Percentiles rank a stretch among this genome's conserved stretches.
phyloP scores from a whole-genome alignment of 1,140 invertebrate genomes.

The Caligus rogercresseyi region DNA sequence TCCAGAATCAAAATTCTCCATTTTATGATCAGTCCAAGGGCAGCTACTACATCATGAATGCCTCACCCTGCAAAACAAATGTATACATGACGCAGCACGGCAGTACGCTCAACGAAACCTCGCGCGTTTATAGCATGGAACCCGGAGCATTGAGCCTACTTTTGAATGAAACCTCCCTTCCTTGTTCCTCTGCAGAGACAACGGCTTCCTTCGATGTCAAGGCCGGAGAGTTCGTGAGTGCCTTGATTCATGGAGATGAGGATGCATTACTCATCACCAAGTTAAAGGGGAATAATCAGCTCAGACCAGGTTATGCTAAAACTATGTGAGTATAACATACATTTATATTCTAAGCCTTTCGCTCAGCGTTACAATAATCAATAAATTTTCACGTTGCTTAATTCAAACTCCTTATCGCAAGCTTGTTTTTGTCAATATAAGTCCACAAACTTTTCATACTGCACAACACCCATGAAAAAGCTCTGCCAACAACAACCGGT shows the following conservation, averaged over 20 bases:
- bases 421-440: no score
- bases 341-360: conserved; percentile 15
- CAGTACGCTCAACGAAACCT: neutral
- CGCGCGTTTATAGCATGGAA: neutral
- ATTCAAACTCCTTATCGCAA: no score
- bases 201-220: neutral
- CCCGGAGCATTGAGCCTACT: neutral
- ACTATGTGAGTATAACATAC: no score
- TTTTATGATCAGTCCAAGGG: neutral
- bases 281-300: neutral
- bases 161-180: neutral
- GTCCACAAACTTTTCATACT: no score
- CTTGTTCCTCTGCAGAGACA: neutral
- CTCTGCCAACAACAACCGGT: no score
- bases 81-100: neutral
- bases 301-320: neutral
- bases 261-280: neutral
- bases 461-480: no score
- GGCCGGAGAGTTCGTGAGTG: neutral
- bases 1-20: neutral
- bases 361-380: no score
- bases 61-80: neutral
- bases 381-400: no score
- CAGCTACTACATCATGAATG: neutral
- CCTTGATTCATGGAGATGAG: neutral